Percentiles rank a stretch among this genome's conserved stretches.
Evolutionary conservation across 2,888 invertebrate species (phyloP).

Genomic region (Caenorhabditis sp.): DNA sequence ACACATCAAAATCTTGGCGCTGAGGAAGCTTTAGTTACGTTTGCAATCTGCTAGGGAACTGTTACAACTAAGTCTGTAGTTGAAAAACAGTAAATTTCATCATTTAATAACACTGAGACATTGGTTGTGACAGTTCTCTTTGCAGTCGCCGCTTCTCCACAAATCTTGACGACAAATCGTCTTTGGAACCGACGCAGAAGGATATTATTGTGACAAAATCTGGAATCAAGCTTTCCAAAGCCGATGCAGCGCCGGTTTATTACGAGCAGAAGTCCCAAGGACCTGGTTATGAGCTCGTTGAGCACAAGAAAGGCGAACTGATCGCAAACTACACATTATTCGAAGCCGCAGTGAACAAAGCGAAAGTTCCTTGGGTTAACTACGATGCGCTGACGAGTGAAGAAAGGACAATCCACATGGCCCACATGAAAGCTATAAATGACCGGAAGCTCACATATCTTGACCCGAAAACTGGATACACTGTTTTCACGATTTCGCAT

Average conservation of each 20-base stretch:
- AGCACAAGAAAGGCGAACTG: slow-evolving; percentile 74
- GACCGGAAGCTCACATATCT: slow-evolving; percentile 76
- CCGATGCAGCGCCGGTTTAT: slow-evolving; percentile 75
- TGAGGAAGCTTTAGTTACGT: slow-evolving; percentile 1
- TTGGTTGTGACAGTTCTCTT: slow-evolving; percentile 59
- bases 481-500: slow-evolving; percentile 77
- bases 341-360: slow-evolving; percentile 78
- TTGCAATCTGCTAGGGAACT: slow-evolving; percentile 30
- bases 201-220: slow-evolving; percentile 37
- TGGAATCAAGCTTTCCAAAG: slow-evolving; percentile 63
- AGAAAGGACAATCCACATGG: slow-evolving; percentile 79
- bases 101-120: slow-evolving; percentile 3
- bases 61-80: slow-evolving; percentile 51
- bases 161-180: slow-evolving; percentile 31
- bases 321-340: slow-evolving; percentile 82
- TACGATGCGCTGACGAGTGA: slow-evolving; percentile 78
- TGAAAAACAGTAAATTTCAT: background rate
- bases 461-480: slow-evolving; percentile 75
- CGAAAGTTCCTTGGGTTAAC: slow-evolving; percentile 73
- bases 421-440: slow-evolving; percentile 79
- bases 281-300: slow-evolving; percentile 71
- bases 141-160: slow-evolving; percentile 62
- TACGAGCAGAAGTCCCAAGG: slow-evolving; percentile 70
- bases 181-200: too few species aligned
- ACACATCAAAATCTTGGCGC: slow-evolving; percentile 25